These are phyloP conservation scores for Heliopora coerulea DNA, from an alignment of 92 coral and sea anemone genomes.

Conservation along the genomic window DNA sequence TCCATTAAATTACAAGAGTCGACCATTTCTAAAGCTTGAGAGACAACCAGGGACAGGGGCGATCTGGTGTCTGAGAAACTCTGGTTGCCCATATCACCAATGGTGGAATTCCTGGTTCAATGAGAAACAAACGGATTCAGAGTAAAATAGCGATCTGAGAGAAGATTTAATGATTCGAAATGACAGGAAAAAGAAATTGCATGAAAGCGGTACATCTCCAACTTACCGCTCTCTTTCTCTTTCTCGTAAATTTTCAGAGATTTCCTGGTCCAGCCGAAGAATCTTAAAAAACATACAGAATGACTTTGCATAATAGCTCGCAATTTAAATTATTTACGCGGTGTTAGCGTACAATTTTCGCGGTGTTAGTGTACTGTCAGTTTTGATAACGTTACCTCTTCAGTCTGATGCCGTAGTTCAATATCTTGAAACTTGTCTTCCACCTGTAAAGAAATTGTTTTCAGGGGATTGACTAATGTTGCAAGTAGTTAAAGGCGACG, in stretches of 20 bases:
- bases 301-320: no score
- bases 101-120: background rate
- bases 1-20: slow-evolving; percentile 28
- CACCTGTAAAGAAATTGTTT: slow-evolving; percentile 8
- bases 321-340: no score
- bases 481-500: no score
- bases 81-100: background rate
- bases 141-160: no score
- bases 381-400: no score
- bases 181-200: no score
- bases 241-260: slow-evolving; percentile 57
- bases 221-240: slow-evolving; percentile 61
- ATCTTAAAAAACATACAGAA: slow-evolving; percentile 61
- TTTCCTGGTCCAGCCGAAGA: slow-evolving; percentile 73
- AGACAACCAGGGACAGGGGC: slow-evolving; percentile 17
- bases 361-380: no score
- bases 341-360: no score
- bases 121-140: background rate
- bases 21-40: slow-evolving; percentile 35
- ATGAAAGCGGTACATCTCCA: no score
- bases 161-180: no score
- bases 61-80: background rate
- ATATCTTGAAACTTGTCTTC: slow-evolving; percentile 40
- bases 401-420: slow-evolving; percentile 18
- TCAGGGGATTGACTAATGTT: no score